These are phyloP conservation scores for Cheilosia vulpina DNA, from an alignment of 2,888 invertebrate species.

Conservation along the genomic window DNA sequence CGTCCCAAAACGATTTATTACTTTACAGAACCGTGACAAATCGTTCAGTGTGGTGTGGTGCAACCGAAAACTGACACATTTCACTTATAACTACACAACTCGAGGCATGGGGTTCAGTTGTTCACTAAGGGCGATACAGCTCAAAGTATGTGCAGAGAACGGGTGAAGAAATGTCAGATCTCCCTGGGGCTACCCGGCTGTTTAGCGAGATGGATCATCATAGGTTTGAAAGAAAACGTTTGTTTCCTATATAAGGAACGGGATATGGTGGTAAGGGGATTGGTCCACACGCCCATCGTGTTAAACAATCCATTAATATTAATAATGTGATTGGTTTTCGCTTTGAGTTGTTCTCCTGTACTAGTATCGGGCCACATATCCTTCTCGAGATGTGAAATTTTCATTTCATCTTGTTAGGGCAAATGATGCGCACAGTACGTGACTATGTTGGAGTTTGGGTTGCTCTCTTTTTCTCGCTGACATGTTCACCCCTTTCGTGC, in stretches of 20 bases:
- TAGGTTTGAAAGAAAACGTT: slow-evolving; percentile 1
- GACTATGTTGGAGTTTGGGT: slow-evolving; percentile 41
- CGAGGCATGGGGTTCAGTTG: slow-evolving; percentile 24
- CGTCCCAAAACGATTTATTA: slow-evolving; percentile 73
- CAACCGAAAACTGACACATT: slow-evolving; percentile 71
- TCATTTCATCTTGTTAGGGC: slow-evolving; percentile 29
- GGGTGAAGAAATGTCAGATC: slow-evolving; percentile 53
- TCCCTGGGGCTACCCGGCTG: slow-evolving; percentile 53
- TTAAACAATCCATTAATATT: slow-evolving; percentile 81
- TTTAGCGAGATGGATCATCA: slow-evolving; percentile 59
- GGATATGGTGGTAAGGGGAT: slow-evolving; percentile 46
- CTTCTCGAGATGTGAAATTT: neutral
- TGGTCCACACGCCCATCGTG: slow-evolving; percentile 79
- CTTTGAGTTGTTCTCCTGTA: slow-evolving; percentile 33
- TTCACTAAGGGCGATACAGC: neutral
- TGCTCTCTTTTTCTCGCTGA: neutral
- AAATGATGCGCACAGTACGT: slow-evolving; percentile 46
- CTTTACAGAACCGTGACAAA: slow-evolving; percentile 67
- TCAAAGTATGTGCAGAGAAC: slow-evolving; percentile 9
- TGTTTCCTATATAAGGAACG: slow-evolving; percentile 31
- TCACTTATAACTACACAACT: slow-evolving; percentile 48
- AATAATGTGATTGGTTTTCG: slow-evolving; percentile 77
- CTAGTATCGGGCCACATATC: neutral
- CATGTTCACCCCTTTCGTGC: slow-evolving; percentile 38
- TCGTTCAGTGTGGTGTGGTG: slow-evolving; percentile 61